phyloP scores from a whole-genome alignment of 2,888 invertebrate genomes.

The Phrixothrix hirtus region DNA sequence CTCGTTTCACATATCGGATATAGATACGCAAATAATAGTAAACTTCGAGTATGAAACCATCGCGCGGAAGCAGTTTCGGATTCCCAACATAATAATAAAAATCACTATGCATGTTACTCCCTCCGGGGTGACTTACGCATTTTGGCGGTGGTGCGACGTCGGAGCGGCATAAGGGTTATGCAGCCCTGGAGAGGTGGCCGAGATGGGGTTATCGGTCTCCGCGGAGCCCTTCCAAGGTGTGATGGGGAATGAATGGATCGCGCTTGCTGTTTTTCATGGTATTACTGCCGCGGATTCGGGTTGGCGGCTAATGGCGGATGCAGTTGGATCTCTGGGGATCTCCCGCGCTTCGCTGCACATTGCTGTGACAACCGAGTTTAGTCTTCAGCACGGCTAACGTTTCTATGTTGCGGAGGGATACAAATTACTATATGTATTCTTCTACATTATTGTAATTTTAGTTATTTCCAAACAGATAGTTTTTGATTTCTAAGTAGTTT shows the following conservation, averaged over 20 bases:
- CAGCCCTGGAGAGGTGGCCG: conserved; percentile 54
- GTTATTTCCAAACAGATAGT: too few species aligned
- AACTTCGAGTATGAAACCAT: conserved; percentile 34
- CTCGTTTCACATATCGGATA: conserved; percentile 36
- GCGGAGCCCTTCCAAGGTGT: conserved; percentile 56
- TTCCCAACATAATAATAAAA: conserved; percentile 56
- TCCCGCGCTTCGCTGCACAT: conserved; percentile 59
- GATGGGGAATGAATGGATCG: conserved; percentile 53
- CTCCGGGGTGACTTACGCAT: conserved; percentile 42
- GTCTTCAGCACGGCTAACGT: conserved; percentile 24
- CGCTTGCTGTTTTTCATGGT: conserved; percentile 47
- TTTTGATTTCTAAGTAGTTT: too few species aligned
- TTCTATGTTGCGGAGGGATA: conserved; percentile 11
- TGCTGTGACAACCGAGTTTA: conserved; percentile 58
- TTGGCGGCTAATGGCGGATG: conserved; percentile 50
- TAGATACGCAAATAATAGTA: conserved; percentile 40
- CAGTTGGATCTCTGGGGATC: conserved; percentile 56
- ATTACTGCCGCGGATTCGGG: conserved; percentile 47
- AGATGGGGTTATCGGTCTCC: conserved; percentile 66
- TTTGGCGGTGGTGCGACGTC: conserved; percentile 34
- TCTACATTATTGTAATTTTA: too few species aligned
- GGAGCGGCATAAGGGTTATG: conserved; percentile 55
- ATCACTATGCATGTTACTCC: conserved; percentile 56
- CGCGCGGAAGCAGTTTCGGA: conserved; percentile 38
- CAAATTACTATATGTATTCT: conserved; percentile 16